Evolutionary conservation across 2,888 invertebrate species (phyloP).

Genomic region (Neoaliturus tenellus): DNA sequence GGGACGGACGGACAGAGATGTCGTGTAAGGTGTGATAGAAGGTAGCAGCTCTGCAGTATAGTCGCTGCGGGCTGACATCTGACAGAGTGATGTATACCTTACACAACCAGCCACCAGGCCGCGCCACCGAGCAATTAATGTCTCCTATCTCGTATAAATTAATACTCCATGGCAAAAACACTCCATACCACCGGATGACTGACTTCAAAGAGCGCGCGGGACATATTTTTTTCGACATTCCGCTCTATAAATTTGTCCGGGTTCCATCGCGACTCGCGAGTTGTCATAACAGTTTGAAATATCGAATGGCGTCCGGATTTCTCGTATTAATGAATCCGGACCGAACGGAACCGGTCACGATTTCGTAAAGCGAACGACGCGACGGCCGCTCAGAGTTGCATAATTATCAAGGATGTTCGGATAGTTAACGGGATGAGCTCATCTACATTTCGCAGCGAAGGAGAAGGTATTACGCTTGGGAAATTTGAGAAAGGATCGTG

Average conservation of each 20-base stretch:
- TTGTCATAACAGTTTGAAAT: slow-evolving; percentile 37
- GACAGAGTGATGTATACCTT: neutral
- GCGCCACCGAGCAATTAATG: slow-evolving; percentile 21
- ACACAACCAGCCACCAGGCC: neutral
- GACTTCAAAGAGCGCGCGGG: slow-evolving; percentile 32
- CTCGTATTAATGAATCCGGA: slow-evolving; percentile 7
- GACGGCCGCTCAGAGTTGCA: neutral
- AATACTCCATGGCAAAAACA: slow-evolving; percentile 15
- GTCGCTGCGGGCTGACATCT: neutral
- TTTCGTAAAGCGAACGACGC: neutral
- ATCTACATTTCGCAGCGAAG: slow-evolving; percentile 2
- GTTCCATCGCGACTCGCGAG: slow-evolving; percentile 12
- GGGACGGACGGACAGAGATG: neutral
- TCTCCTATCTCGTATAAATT: slow-evolving; percentile 27
- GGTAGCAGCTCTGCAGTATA: neutral
- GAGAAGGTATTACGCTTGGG: neutral
- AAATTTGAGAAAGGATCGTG: slow-evolving; percentile 14
- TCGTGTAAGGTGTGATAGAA: neutral
- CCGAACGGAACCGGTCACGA: slow-evolving; percentile 19
- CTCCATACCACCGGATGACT: neutral
- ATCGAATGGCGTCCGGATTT: neutral
- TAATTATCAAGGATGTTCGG: neutral
- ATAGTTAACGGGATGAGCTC: neutral
- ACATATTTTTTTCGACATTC: slow-evolving; percentile 27
- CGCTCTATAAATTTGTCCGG: slow-evolving; percentile 16